These are phyloP conservation scores for Glyphotaelius pellucidus DNA, from an alignment of 2,888 invertebrate species.

Conservation along the genomic window DNA sequence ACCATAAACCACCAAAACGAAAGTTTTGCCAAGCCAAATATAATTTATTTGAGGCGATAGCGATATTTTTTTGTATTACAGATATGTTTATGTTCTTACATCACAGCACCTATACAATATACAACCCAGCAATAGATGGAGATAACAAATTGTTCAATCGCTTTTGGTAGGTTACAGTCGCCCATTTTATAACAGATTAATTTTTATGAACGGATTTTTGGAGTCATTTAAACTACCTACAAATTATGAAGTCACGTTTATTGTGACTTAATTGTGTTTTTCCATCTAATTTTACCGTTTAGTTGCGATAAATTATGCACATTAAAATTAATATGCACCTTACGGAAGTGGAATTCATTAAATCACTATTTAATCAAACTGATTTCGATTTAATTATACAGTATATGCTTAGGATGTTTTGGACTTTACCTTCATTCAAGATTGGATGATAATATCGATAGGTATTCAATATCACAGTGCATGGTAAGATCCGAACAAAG, in stretches of 20 bases:
- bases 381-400: neutral
- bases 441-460: neutral
- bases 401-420: neutral
- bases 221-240: neutral
- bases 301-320: neutral
- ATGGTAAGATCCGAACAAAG: too few species aligned
- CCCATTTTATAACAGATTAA: neutral
- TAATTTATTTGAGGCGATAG: constrained; percentile 33
- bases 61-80: constrained; percentile 18
- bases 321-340: neutral
- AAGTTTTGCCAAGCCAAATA: neutral
- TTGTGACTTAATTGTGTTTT: neutral
- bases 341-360: neutral
- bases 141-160: constrained; percentile 25
- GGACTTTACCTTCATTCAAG: neutral
- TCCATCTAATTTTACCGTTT: neutral
- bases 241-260: neutral
- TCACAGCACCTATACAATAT: neutral
- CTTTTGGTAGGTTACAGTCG: neutral
- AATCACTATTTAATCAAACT: neutral
- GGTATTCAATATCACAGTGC: too few species aligned
- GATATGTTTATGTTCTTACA: neutral
- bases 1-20: constrained; percentile 2
- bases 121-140: neutral
- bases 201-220: neutral